Percentiles rank a stretch among this genome's conserved stretches.
phyloP scores from a whole-genome alignment of 2,888 invertebrate genomes.

The Drosophila parthenogenetica region DNA sequence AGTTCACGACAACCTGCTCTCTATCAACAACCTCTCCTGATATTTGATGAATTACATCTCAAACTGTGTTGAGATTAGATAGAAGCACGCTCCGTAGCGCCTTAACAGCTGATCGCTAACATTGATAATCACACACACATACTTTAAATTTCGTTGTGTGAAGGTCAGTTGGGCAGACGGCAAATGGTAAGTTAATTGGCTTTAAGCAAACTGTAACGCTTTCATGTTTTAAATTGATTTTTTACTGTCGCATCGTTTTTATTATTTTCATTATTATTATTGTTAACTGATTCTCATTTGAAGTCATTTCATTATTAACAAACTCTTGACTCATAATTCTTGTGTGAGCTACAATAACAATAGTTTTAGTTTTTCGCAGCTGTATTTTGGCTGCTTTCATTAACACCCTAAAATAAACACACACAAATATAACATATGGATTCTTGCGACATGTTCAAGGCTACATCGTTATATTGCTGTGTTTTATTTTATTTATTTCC shows the following conservation, averaged over 20 bases:
- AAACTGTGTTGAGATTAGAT: slow-evolving; percentile 64
- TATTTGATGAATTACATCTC: slow-evolving; percentile 57
- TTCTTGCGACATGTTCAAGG: slow-evolving; percentile 77
- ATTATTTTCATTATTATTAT: slow-evolving; percentile 12
- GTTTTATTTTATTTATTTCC: slow-evolving; percentile 35
- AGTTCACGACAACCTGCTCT: slow-evolving; percentile 1
- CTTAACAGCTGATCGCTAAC: slow-evolving; percentile 61
- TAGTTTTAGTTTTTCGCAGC: slow-evolving; percentile 14
- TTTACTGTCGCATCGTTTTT: slow-evolving; percentile 26
- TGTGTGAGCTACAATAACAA: slow-evolving; percentile 36
- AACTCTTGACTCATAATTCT: slow-evolving; percentile 30
- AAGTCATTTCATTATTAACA: slow-evolving; percentile 35
- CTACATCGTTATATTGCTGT: slow-evolving; percentile 50
- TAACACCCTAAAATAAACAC: slow-evolving; percentile 53
- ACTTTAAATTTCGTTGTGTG: slow-evolving; percentile 13
- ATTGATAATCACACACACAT: slow-evolving; percentile 55
- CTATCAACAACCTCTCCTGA: background rate
- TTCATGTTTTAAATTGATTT: slow-evolving; percentile 43
- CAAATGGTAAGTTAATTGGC: slow-evolving; percentile 21
- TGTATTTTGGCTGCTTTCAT: slow-evolving; percentile 53
- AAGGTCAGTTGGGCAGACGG: slow-evolving; percentile 53
- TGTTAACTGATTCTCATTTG: slow-evolving; percentile 16
- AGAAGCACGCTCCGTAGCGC: slow-evolving; percentile 24
- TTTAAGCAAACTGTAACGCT: slow-evolving; percentile 21
- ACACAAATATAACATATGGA: slow-evolving; percentile 59